Base-by-base conservation (phyloP, 2,888 invertebrate species). In the Clepsis dumicolana region DNA sequence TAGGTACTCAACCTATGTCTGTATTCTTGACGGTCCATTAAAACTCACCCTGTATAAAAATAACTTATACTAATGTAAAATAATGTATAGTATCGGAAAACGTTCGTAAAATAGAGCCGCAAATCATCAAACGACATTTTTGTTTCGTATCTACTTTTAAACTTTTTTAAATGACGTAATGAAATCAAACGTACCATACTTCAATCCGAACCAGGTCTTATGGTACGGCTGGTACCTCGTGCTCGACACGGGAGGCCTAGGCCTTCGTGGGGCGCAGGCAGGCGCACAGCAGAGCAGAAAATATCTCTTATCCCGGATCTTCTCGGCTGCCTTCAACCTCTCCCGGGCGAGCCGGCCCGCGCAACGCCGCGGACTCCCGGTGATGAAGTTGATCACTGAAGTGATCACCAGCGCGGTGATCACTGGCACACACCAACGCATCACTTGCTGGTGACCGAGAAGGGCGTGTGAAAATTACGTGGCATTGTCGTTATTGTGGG, bases 241-340 rank as follows among this genome's bases (percentile, higher is more conserved):
- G 7, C 50, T 61, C 10, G 32, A 8, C n/a, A 29, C 50, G 4
- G 61, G 50, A 29, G 32, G 61, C 24, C 62, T 57, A n/a, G 56
- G 60, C 59, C 24, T 44, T 29, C 68, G 21, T 0, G 38, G 41
- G 2, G 81, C 78, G 71, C 93, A 93, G 0, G 85, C 70, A 0
- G 89, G 80, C 0, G 88, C 75, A 70, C 93, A 93, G 81, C 92
- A 92, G 32, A 91, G 74, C 25, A 87, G 78, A 73, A 85, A 92
- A 79, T 86, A 92, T 73, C 93, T 80, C 77, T 92, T 93, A 65
- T 93, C 92, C 8, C 93, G 77, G 71, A 93, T 85, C 79, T 93
- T 93, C 74, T 93, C 93, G 0, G 92, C 93, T 0, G 93, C 93
- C 70, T 93, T 93, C 24, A 93, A 77, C 21, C 93, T 72, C 71